phyloP scores from a whole-genome alignment of 2,797 vertebrate species.

The Tragelaphus eurycerus region DNA sequence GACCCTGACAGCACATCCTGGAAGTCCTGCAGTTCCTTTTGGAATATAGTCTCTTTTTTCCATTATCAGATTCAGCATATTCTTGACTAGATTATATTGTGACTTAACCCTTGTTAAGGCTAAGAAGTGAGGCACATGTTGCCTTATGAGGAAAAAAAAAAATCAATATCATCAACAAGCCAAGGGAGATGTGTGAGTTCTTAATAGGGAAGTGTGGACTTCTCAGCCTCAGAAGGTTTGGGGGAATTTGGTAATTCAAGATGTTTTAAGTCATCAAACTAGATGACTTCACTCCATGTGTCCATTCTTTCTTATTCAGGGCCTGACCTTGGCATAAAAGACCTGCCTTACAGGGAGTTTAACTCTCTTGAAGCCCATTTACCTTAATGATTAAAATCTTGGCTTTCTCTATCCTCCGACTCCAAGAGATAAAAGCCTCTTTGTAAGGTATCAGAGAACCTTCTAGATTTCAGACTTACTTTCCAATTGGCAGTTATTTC shows the following conservation, averaged over 20 bases:
- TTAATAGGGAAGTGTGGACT: neutral
- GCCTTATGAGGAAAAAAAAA: neutral
- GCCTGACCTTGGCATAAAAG: neutral
- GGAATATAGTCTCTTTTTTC: neutral
- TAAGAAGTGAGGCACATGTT: neutral
- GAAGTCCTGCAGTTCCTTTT: neutral
- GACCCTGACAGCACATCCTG: neutral
- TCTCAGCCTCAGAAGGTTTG: neutral
- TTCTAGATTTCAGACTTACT: neutral
- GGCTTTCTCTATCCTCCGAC: neutral
- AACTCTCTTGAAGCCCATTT: neutral
- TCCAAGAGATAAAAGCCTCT: neutral
- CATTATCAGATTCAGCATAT: neutral
- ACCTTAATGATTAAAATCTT: neutral
- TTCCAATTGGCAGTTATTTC: neutral
- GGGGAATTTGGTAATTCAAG: neutral
- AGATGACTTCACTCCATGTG: neutral
- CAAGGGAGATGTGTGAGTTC: neutral
- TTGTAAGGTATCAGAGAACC: neutral
- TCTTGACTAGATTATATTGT: neutral
- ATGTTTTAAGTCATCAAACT: neutral
- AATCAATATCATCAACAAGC: neutral
- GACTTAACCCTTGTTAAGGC: neutral
- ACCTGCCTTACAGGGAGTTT: neutral
- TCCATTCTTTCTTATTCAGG: neutral